Evolutionary conservation across 2,113 vertebrate species (phyloP), one percentile per base, ranked within the genome.

Genomic region (Phalacrocorax brasilianus): DNA sequence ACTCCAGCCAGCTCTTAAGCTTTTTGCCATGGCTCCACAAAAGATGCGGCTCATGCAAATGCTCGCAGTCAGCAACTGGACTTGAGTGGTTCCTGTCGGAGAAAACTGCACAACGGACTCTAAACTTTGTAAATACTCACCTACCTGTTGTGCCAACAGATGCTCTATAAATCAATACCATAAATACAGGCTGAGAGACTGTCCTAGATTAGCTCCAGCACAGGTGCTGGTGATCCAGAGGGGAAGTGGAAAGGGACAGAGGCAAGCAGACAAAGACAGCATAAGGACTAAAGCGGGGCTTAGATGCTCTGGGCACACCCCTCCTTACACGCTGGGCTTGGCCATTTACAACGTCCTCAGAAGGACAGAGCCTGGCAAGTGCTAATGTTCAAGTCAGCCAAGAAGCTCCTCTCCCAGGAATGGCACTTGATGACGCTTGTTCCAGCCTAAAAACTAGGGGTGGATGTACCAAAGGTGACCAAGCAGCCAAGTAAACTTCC

Each of bases 211-310:
- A 67, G 74, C 62, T 70, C 77, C 58, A 38, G 65, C 62, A 11
- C 65, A 33, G 56, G 26, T 11, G 30, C 66, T 68, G 28, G 28
- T 2, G n/a, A 23, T 24, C 47, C 50, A 6, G 28, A n/a, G 42
- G 33, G 19, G 42, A 70, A 56, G 35, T 9, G 2, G 21, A 14
- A 59, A 59, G n/a, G 47, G 72, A 24, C 14, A 15, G 40, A 76
- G 55, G 21, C 5, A 16, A 22, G 58, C 67, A 28, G 63, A 73
- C 45, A 62, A 68, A 47, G 58, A 61, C 75, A 53, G 72, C n/a
- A 1, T 2, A 19, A 30, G 55, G 21, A 35, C 28, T 26, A 33
- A 27, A 1, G 6, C 18, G 1, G 2, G 6, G 8, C 49, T 61
- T 3, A 4, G 63, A 33, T 38, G 19, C 47, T 21, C 66, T 33